Evolutionary conservation across 2,113 vertebrate genomes (phyloP).

Genomic region (Calypte anna): DNA sequence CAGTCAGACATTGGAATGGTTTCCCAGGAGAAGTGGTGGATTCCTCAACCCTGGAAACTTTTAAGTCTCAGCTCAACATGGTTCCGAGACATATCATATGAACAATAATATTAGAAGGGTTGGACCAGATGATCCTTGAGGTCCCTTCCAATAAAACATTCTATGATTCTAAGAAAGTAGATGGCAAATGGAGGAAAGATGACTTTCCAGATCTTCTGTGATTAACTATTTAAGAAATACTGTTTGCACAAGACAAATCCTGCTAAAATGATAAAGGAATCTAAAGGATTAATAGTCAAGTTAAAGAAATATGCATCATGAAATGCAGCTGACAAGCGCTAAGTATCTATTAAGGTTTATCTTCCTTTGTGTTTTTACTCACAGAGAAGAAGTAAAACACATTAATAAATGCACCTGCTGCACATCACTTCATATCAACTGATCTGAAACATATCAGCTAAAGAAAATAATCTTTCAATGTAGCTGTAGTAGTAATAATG

Average conservation of each 20-base stretch:
- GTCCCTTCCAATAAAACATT: too few relatives aligned
- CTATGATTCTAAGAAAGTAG: too few relatives aligned
- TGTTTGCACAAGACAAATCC: neutral
- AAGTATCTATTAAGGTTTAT: neutral
- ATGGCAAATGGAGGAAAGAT: neutral
- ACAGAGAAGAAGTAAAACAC: neutral
- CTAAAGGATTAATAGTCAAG: neutral
- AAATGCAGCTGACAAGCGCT: neutral
- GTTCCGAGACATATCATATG: too few relatives aligned
- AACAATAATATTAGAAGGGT: too few relatives aligned
- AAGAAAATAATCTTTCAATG: neutral
- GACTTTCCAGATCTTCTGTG: neutral
- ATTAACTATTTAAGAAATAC: constrained; percentile 24
- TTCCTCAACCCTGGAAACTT: too few relatives aligned
- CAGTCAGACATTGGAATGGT: too few relatives aligned
- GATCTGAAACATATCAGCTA: neutral
- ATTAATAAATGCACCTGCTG: neutral
- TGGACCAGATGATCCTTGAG: too few relatives aligned
- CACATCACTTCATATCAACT: neutral
- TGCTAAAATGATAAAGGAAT: neutral
- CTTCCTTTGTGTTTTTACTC: neutral
- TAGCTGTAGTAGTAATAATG: neutral
- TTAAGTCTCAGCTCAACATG: too few relatives aligned
- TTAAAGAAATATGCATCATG: neutral
- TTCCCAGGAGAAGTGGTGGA: too few relatives aligned